Evolutionary conservation across 2,888 invertebrate genomes (phyloP).

Genomic region (Clivina fossor): DNA sequence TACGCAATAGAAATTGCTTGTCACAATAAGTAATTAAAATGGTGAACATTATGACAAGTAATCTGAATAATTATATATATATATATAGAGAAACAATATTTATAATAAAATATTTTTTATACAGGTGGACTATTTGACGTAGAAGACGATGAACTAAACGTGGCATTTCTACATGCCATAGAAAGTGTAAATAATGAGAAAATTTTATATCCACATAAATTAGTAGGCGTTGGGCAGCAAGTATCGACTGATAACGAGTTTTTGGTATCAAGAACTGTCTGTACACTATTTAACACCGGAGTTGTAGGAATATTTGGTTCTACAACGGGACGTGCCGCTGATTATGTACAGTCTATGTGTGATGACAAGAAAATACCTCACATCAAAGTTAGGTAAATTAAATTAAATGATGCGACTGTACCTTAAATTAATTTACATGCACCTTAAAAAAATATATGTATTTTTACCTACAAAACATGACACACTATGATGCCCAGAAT

Average conservation of each 20-base stretch:
- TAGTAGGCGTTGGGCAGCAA: slow-evolving; percentile 6
- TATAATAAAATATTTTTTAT: no score
- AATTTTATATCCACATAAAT: slow-evolving; percentile 8
- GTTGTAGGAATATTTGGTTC: slow-evolving; percentile 69
- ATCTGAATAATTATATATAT: no score
- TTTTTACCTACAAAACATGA: no score
- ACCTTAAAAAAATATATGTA: no score
- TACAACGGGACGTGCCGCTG: slow-evolving; percentile 57
- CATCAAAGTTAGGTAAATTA: slow-evolving; percentile 64
- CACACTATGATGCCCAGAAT: no score
- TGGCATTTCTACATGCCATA: slow-evolving; percentile 26
- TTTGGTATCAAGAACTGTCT: slow-evolving; percentile 51
- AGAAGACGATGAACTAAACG: slow-evolving; percentile 8
- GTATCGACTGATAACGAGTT: slow-evolving; percentile 21
- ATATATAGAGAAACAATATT: no score
- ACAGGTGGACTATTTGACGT: slow-evolving; percentile 29
- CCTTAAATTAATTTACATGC: no score
- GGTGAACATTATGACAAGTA: no score
- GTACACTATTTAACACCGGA: slow-evolving; percentile 55
- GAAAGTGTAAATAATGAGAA: slow-evolving; percentile 18
- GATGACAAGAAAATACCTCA: slow-evolving; percentile 68
- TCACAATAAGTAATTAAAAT: no score
- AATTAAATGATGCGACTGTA: no score
- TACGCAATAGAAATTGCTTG: no score
- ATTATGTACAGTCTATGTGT: slow-evolving; percentile 67